phyloP scores from a whole-genome alignment of 2,113 vertebrate genomes.

The cat (Felis catus) region F.catus_Fca126_mat1.0 CM031427.1:39894501-39895000 shows the following conservation, averaged over 20 bases:
- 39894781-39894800: not conserved
- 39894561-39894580: not conserved
- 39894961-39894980: not conserved
- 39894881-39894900: not conserved
- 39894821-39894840: not conserved
- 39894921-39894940: not conserved
- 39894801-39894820: not conserved
- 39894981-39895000: not conserved
- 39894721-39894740: not conserved
- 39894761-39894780: not conserved
- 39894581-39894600: not conserved
- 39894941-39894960: not conserved
- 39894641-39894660: not conserved
- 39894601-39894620: not conserved
- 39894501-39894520: rapidly evolving
- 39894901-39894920: not conserved
- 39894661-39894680: not conserved
- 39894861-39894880: not conserved
- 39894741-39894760: not conserved
- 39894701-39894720: too few relatives aligned
- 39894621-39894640: too few relatives aligned
- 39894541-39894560: not conserved
- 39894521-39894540: not conserved
- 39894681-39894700: not conserved
- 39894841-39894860: not conserved